phyloP scores from a whole-genome alignment of 1,140 invertebrate species.

The Cyrtorhinus lividipennis region DNA sequence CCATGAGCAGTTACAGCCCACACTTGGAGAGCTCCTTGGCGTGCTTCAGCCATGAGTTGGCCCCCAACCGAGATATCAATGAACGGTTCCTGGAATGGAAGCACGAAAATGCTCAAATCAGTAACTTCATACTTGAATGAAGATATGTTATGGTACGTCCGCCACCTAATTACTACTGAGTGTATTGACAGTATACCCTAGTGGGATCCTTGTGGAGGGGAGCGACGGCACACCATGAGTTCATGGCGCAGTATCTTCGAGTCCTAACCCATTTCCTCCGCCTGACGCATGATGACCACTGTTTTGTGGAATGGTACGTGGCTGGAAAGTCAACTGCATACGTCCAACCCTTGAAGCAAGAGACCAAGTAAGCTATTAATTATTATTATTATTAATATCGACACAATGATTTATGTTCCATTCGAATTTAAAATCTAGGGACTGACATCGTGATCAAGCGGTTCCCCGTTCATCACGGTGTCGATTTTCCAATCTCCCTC shows the following conservation, averaged over 20 bases:
- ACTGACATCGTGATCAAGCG: constrained; percentile 64
- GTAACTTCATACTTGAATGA: constrained; percentile 21
- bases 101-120: no score
- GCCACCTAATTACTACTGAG: neutral
- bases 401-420: neutral
- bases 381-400: neutral
- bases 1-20: constrained; percentile 86
- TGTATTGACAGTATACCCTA: no score
- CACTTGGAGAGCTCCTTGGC: constrained; percentile 56
- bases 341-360: constrained; percentile 57
- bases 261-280: constrained; percentile 78
- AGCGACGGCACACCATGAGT: constrained; percentile 81
- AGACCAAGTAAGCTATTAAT: neutral
- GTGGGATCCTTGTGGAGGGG: constrained; percentile 75
- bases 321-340: constrained; percentile 86
- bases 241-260: constrained; percentile 70
- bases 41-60: constrained; percentile 57
- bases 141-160: neutral
- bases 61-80: constrained; percentile 75
- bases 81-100: constrained; percentile 47
- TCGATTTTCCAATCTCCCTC: constrained; percentile 85
- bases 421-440: no score
- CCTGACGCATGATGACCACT: constrained; percentile 82
- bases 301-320: constrained; percentile 63
- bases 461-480: constrained; percentile 69